These are phyloP conservation scores for Actenoides lindsayi DNA, from an alignment of 2,113 vertebrate genomes.

Conservation along the genomic window DNA sequence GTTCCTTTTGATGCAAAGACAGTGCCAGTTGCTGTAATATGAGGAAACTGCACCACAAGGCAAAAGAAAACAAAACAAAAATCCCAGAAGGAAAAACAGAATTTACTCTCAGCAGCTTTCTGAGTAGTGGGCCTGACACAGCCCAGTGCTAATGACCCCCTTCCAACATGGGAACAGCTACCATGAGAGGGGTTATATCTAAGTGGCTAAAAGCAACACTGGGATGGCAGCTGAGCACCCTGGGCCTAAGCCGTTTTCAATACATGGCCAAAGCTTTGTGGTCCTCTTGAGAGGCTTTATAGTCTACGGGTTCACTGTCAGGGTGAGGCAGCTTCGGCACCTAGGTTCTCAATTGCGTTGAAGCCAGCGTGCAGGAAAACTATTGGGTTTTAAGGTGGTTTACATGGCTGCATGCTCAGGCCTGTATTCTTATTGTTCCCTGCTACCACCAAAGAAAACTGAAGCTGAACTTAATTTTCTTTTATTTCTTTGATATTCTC, in stretches of 20 bases:
- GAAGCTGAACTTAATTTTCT: neutral
- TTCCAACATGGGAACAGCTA: neutral
- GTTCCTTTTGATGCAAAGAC: slow-evolving; percentile 22
- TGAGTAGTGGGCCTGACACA: neutral
- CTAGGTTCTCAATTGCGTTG: neutral
- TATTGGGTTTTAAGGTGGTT: neutral
- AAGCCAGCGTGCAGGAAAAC: neutral
- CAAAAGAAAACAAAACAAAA: slow-evolving; percentile 33
- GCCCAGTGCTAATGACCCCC: neutral
- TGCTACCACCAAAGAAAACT: neutral
- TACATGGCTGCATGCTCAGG: neutral
- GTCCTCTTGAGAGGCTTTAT: neutral
- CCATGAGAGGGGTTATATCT: neutral
- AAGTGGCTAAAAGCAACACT: neutral
- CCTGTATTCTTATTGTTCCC: neutral
- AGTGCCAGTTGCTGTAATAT: slow-evolving; percentile 47
- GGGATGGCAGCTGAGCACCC: neutral
- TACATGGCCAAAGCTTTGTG: neutral
- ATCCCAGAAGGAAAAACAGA: slow-evolving; percentile 33
- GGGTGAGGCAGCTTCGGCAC: neutral
- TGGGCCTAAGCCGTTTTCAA: neutral
- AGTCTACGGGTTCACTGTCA: neutral
- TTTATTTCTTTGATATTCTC: neutral
- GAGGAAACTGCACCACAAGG: slow-evolving; percentile 4
- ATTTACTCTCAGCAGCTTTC: slow-evolving; percentile 56